Conservation (phyloP, 2,113 vertebrate genomes). For the Ornithorhynchus anatinus region DNA sequence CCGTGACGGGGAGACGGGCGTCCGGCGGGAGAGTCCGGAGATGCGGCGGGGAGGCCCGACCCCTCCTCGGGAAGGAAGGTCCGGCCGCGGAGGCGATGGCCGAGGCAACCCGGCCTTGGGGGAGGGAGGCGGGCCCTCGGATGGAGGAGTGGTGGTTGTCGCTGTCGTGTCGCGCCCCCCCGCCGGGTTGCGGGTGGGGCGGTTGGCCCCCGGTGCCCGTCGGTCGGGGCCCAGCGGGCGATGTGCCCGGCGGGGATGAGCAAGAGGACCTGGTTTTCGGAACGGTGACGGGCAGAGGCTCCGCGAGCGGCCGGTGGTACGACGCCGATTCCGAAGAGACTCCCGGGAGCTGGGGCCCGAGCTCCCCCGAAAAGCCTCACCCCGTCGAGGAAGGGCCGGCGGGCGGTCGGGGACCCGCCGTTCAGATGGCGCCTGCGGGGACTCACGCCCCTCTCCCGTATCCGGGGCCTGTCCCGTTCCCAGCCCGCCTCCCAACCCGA, state of each 20-base stretch:
- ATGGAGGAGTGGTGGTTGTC: slow-evolving; percentile 3
- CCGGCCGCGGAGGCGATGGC: slow-evolving; percentile 15
- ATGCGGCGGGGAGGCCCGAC: background rate
- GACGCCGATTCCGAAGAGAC: slow-evolving; percentile 10
- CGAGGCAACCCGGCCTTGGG: background rate
- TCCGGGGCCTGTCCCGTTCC: background rate
- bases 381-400: background rate
- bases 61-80: background rate
- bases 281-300: background rate
- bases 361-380: slow-evolving; percentile 6
- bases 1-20: background rate
- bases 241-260: background rate
- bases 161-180: background rate
- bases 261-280: background rate
- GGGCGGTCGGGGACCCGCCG: background rate
- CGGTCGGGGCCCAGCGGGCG: background rate
- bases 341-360: background rate
- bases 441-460: background rate
- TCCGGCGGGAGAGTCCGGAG: accelerated
- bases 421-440: background rate
- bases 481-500: background rate
- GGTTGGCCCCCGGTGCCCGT: background rate
- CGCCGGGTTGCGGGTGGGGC: slow-evolving; percentile 1
- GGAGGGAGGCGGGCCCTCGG: slow-evolving; percentile 1
- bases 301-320: background rate